Conservation (phyloP, 2,888 invertebrate genomes). For the Spialia ferax region DNA sequence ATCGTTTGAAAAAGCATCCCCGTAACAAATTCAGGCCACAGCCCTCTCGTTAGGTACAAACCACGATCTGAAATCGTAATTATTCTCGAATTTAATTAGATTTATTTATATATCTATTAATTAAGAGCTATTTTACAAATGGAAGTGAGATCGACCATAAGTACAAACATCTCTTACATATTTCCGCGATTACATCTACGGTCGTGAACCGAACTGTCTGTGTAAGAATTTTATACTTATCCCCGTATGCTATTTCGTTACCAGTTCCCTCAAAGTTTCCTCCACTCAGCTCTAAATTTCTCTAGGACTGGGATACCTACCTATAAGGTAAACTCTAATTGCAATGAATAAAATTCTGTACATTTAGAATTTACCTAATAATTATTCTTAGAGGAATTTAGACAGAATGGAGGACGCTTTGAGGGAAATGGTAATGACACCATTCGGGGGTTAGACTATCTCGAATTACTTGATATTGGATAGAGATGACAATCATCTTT, state of each 20-base stretch:
- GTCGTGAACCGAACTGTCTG: background rate
- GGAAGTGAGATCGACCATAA: constrained; percentile 35
- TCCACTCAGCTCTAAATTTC: no score
- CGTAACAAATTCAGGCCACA: constrained; percentile 6
- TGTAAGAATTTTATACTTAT: background rate
- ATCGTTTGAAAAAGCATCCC: background rate
- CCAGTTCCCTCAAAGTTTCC: no score
- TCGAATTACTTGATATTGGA: background rate
- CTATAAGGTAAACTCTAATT: no score
- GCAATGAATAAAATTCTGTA: no score
- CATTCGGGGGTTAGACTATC: no score
- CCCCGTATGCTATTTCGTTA: no score
- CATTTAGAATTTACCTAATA: no score
- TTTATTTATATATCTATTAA: constrained; percentile 67
- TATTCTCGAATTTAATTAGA: constrained; percentile 66
- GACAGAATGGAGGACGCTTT: no score
- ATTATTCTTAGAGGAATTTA: no score
- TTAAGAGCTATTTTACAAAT: constrained; percentile 50
- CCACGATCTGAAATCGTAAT: constrained; percentile 50
- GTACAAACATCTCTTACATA: constrained; percentile 37
- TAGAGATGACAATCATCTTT: background rate
- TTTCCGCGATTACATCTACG: background rate
- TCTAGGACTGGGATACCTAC: no score
- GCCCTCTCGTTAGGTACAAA: constrained; percentile 53
- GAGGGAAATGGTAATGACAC: no score